phyloP scores from a whole-genome alignment of 2,888 invertebrate species.

The Plemyria rubiginata region DNA sequence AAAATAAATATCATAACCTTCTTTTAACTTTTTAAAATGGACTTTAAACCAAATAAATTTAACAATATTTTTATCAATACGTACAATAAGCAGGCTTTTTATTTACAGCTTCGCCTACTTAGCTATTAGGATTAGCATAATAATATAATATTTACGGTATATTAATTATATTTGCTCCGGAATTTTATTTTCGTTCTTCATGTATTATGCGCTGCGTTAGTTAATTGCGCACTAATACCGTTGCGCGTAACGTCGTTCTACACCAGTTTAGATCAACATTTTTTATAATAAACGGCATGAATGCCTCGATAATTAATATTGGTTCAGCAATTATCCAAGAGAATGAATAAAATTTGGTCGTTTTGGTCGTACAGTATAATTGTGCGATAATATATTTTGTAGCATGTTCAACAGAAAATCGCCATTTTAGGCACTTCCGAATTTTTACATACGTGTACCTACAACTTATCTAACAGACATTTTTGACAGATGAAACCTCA shows the following conservation, averaged over 20 bases:
- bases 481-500: constrained; percentile 25
- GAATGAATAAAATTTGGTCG: constrained; percentile 17
- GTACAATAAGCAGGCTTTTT: constrained; percentile 5
- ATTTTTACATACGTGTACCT: constrained; percentile 29
- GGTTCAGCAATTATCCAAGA: constrained; percentile 5
- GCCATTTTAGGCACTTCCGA: constrained; percentile 42
- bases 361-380: constrained; percentile 14
- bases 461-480: constrained; percentile 34
- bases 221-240: no score
- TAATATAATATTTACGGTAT: neutral
- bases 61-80: neutral
- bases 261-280: neutral
- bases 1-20: neutral
- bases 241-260: neutral
- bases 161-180: neutral
- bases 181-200: neutral
- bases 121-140: neutral
- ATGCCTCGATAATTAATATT: neutral
- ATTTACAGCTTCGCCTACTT: constrained; percentile 8
- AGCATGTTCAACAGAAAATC: constrained; percentile 9
- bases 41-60: neutral
- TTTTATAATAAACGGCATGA: neutral
- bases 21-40: neutral
- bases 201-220: no score
- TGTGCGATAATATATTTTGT: constrained; percentile 12